A percentile compares a stretch with the other conserved stretches of the same genome.
Evolutionary conservation across 1,140 invertebrate species (phyloP).

Genomic region (Phocides pigmalion): DNA sequence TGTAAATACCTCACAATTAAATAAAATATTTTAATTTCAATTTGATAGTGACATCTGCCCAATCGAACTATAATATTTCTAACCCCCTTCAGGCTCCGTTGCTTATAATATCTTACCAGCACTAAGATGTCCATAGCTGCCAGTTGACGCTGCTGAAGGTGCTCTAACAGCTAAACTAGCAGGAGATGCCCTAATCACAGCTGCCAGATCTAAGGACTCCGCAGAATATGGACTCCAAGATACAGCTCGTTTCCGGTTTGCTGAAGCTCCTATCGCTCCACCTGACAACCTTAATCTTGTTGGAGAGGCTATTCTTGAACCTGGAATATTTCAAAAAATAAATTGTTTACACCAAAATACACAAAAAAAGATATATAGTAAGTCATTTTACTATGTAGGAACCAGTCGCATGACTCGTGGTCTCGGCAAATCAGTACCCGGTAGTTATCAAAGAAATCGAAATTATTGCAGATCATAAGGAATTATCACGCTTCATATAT

Average conservation of each 20-base stretch:
- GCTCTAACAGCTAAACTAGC: slow-evolving; percentile 97
- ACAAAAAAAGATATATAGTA: no score
- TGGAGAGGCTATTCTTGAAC: slow-evolving; percentile 88
- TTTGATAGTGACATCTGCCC: no score
- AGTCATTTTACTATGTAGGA: background rate
- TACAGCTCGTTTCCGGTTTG: slow-evolving; percentile 94
- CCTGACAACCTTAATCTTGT: slow-evolving; percentile 83
- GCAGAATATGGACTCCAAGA: slow-evolving; percentile 98
- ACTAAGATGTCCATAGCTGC: slow-evolving; percentile 97
- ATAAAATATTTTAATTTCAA: no score
- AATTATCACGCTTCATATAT: no score
- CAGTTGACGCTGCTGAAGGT: slow-evolving; percentile 93
- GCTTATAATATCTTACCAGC: slow-evolving; percentile 85
- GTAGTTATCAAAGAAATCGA: no score
- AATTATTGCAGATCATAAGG: no score
- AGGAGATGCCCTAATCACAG: slow-evolving; percentile 97
- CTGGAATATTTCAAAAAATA: slow-evolving; percentile 70
- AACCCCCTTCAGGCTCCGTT: no score
- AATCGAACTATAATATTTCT: no score
- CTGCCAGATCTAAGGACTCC: slow-evolving; percentile 96
- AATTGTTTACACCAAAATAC: slow-evolving; percentile 15
- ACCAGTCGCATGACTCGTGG: no score
- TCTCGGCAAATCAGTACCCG: no score
- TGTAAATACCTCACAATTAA: no score
- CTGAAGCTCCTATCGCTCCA: slow-evolving; percentile 85